Conservation (phyloP, 2,888 invertebrate genomes). For the Diloba caeruleocephala region DNA sequence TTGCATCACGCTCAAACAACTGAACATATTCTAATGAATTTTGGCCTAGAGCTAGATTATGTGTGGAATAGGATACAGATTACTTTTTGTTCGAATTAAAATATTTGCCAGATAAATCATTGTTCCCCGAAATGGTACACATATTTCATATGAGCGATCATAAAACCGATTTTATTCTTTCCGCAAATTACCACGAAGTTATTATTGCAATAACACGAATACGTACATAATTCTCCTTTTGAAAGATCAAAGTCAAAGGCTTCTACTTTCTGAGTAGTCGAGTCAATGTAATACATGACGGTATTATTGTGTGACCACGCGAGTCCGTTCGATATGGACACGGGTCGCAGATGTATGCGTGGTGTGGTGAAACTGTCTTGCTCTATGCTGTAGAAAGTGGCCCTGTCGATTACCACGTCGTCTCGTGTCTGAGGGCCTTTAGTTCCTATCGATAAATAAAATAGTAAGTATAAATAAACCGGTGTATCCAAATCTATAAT, state of each 20-base stretch:
- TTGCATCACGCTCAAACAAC: no score
- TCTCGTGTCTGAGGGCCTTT: conserved; percentile 89
- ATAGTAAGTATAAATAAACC: background rate
- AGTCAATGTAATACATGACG: conserved; percentile 93
- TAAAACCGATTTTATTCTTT: no score
- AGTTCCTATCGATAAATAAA: conserved; percentile 80
- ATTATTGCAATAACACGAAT: background rate
- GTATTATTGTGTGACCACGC: conserved; percentile 92
- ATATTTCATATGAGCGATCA: no score
- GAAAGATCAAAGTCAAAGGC: conserved; percentile 91
- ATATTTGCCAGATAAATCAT: no score
- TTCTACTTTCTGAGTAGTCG: conserved; percentile 90
- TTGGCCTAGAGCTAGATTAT: no score
- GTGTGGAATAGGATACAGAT: no score
- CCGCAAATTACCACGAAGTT: no score
- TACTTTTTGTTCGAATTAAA: no score
- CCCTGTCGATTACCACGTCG: conserved; percentile 84
- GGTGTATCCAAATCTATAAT: no score
- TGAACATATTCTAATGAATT: no score
- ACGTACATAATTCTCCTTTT: conserved; percentile 72
- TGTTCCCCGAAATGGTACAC: no score
- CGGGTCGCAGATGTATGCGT: conserved; percentile 70
- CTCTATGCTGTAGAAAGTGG: conserved; percentile 87
- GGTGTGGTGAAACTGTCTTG: conserved; percentile 63
- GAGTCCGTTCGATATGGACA: conserved; percentile 93